Evolutionary conservation across 2,888 invertebrate species (phyloP), one percentile per base, ranked within the genome.

Genomic region (Artemia sinica): DNA sequence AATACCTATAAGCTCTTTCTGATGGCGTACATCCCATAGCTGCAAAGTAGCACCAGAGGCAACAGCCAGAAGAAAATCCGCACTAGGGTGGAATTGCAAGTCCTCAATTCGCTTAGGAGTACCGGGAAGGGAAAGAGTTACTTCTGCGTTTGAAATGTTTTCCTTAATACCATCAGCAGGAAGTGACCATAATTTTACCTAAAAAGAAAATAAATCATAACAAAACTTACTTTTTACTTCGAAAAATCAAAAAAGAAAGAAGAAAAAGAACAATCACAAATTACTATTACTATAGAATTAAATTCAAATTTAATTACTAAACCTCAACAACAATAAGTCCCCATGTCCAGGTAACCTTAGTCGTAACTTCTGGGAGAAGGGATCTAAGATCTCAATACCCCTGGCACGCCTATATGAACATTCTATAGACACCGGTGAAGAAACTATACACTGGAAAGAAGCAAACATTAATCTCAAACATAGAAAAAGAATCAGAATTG

Each of bases 101-200:
- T 88, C 89, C 79, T 94, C 94, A 1, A 94, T 89, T 70, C 91
- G 82, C 48, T 67, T 69, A 12, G 87, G 82, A 78, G 91, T 90
- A 10, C 63, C 63, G 74, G 88, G 87, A 75, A 88, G 87, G 1
- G 89, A 88, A 74, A 91, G 84, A 2, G 86, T 85, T 75, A 89
- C 86, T 76, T 90, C 88, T 0, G 89, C 84, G 73, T 87, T 87
- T 52, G 85, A 85, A 0, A 89, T 78, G 0, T 87, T 86, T 76
- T 87, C 85, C 75, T 86, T 85, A 70, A 91, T 77, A 0, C 90
- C 90, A 72, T 84, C 84, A 70, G 86, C 87, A 11, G 91, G 91
- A 75, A 93, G 87, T 75, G 88, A 85, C 93, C 93, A 93, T 70
- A 93, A 81, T 80, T 92, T 92, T 0, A 93, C 84, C 87, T 89